Conservation (phyloP, 92 coral and sea anemone species). For the Epizoanthus scotinus region DNA sequence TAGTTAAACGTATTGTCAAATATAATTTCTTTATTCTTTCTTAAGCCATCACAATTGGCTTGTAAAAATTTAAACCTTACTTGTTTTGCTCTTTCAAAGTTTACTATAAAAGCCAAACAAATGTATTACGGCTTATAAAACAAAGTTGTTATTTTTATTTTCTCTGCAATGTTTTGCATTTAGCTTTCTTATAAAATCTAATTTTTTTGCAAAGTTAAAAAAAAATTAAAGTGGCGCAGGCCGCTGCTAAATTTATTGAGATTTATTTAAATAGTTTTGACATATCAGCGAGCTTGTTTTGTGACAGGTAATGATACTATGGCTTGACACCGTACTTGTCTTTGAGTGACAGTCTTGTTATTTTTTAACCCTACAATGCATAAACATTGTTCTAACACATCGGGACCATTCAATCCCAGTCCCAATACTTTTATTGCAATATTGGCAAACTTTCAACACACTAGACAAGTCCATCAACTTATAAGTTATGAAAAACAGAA, state of each 20-base stretch:
- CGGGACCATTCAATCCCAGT: no score
- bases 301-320: background rate
- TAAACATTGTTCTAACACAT: no score
- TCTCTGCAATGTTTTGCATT: background rate
- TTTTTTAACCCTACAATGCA: background rate
- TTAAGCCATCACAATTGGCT: background rate
- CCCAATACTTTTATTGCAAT: no score
- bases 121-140: background rate
- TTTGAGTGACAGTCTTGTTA: background rate
- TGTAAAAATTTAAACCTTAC: background rate
- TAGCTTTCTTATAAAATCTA: background rate
- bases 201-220: background rate
- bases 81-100: no score
- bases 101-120: background rate
- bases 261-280: background rate
- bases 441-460: no score
- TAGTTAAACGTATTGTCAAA: no score
- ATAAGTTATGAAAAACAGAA: no score
- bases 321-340: no score
- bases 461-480: no score
- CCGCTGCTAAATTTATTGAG: conserved; percentile 5
- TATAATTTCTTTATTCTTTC: background rate
- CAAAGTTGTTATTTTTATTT: background rate
- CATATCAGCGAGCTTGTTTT: background rate
- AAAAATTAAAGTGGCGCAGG: background rate